phyloP scores from a whole-genome alignment of 2,113 vertebrate species.

The Saguinus midas region DNA sequence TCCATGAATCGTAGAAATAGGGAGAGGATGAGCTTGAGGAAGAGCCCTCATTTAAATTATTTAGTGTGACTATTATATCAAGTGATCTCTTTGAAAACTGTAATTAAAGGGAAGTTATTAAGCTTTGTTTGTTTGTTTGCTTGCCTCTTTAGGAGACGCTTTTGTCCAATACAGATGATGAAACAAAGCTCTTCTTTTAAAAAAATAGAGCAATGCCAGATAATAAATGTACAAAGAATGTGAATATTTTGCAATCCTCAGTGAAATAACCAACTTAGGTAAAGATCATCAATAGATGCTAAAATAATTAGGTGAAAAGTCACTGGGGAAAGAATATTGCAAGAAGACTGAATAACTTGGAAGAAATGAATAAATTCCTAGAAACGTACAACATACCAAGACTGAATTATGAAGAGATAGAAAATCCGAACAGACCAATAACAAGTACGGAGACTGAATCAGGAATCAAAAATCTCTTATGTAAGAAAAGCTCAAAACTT shows the following conservation, averaged over 20 bases:
- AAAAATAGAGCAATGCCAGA: background rate
- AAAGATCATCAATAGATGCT: background rate
- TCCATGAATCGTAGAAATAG: background rate
- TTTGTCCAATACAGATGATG: background rate
- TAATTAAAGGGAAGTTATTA: background rate
- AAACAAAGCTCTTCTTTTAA: background rate
- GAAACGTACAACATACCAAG: background rate
- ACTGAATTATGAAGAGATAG: background rate
- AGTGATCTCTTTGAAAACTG: background rate
- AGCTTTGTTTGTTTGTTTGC: background rate
- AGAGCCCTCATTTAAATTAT: background rate
- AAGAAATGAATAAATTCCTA: background rate
- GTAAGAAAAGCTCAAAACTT: background rate
- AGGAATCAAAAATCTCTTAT: background rate
- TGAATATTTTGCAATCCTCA: background rate
- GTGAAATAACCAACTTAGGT: background rate
- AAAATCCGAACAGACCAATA: background rate
- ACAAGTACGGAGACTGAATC: background rate
- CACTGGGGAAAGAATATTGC: background rate
- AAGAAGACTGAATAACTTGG: background rate
- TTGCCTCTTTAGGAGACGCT: background rate
- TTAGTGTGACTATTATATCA: background rate
- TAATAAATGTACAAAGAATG: background rate
- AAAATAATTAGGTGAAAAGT: background rate
- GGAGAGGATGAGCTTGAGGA: background rate